Conservation (phyloP, 2,113 vertebrate genomes). For the Plestiodon gilberti region DNA sequence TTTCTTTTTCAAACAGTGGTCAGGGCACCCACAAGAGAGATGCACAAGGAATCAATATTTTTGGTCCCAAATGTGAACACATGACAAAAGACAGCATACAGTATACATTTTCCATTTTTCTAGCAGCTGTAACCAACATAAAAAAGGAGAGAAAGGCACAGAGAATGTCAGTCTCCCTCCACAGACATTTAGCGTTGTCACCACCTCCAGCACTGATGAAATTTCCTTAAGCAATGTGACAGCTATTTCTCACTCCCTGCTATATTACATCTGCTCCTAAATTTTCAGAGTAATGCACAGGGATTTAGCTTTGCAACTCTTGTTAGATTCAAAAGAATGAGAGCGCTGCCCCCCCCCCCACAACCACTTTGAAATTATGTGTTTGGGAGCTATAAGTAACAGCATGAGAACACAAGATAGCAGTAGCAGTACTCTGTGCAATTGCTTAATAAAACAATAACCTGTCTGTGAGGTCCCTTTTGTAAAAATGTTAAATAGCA, state of each 20-base stretch:
- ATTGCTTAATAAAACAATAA: neutral
- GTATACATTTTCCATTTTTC: neutral
- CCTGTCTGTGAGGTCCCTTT: neutral
- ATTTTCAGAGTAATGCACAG: constrained; percentile 34
- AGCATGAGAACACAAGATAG: constrained; percentile 3
- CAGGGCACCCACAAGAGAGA: neutral
- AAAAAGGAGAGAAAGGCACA: neutral
- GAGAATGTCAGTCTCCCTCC: constrained; percentile 11
- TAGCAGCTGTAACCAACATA: neutral
- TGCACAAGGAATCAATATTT: neutral
- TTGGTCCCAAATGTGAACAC: neutral
- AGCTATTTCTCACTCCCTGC: constrained; percentile 37
- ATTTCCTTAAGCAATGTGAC: constrained; percentile 30
- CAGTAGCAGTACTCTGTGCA: neutral
- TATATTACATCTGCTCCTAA: constrained; percentile 34
- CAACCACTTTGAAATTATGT: neutral
- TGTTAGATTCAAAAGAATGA: neutral
- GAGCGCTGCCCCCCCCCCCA: neutral
- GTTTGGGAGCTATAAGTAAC: neutral
- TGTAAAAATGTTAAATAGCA: neutral
- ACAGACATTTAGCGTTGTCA: constrained; percentile 40
- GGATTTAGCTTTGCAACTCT: constrained; percentile 34
- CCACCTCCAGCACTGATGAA: neutral
- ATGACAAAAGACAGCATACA: constrained; percentile 8
- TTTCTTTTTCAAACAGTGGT: neutral